phyloP scores from a whole-genome alignment of 2,113 vertebrate species.

The Lepidothrix coronata region DNA sequence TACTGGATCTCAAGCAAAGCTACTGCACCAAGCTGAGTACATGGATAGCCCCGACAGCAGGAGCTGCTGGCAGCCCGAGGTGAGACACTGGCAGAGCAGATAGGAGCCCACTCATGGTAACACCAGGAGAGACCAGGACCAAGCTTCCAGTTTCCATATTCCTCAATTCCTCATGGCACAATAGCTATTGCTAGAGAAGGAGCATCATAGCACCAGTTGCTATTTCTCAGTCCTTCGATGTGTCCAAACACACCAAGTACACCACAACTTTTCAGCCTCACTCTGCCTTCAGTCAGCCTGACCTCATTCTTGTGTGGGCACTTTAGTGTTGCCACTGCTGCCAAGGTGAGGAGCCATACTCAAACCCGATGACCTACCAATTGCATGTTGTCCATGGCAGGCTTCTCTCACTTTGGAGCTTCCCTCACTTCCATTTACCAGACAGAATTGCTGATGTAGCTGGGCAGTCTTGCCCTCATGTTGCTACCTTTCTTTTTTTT shows the following conservation, averaged over 20 bases:
- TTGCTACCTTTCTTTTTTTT: background rate
- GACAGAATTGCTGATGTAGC: background rate
- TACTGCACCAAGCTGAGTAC: background rate
- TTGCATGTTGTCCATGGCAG: background rate
- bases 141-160: background rate
- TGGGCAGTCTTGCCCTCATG: background rate
- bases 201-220: background rate
- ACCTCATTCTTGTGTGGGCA: background rate
- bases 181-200: background rate
- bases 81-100: background rate
- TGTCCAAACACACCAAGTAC: background rate
- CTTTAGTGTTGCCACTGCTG: background rate
- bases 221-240: background rate
- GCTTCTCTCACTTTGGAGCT: background rate
- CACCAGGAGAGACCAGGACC: background rate
- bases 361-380: background rate
- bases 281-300: background rate
- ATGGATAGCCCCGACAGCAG: background rate
- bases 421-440: background rate
- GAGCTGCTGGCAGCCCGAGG: background rate
- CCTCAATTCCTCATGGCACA: background rate
- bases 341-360: background rate
- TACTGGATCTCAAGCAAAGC: background rate
- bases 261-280: background rate
- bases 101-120: background rate